Conservation (phyloP, 2,113 vertebrate genomes). For the Etheostoma spectabile region DNA sequence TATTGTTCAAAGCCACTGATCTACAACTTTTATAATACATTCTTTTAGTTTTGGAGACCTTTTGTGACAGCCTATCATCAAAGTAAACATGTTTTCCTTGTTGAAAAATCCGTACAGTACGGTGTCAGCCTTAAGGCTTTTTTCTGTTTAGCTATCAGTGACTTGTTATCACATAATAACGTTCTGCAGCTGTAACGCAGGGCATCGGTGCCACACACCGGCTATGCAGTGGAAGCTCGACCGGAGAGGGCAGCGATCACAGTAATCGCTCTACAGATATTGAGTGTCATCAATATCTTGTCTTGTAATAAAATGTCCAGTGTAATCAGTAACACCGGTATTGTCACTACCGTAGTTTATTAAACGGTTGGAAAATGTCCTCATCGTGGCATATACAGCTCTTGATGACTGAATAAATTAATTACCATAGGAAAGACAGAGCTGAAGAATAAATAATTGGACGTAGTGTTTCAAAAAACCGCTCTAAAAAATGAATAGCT, state of each 20-base stretch:
- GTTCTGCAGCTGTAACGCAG: background rate
- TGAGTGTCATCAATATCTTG: too few species aligned
- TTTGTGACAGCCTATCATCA: background rate
- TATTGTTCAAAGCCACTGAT: background rate
- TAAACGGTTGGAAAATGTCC: too few species aligned
- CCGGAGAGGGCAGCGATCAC: too few species aligned
- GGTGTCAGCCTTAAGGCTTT: background rate
- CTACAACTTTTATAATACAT: background rate
- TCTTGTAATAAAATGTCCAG: too few species aligned
- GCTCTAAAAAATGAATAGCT: constrained; percentile 5
- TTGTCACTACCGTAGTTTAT: too few species aligned
- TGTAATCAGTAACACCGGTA: too few species aligned
- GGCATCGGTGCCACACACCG: too few species aligned
- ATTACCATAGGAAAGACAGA: constrained; percentile 48
- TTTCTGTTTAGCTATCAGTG: background rate
- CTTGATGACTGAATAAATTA: constrained; percentile 30
- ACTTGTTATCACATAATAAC: constrained; percentile 14
- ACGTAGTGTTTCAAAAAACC: constrained; percentile 6
- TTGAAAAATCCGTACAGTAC: background rate
- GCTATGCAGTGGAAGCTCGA: too few species aligned
- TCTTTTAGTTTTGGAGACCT: background rate
- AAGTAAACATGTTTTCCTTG: background rate
- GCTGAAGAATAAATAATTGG: constrained; percentile 47
- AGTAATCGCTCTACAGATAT: too few species aligned
- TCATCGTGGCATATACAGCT: background rate